Conservation (phyloP, 2,113 vertebrate species). For the Chitala chitala region DNA sequence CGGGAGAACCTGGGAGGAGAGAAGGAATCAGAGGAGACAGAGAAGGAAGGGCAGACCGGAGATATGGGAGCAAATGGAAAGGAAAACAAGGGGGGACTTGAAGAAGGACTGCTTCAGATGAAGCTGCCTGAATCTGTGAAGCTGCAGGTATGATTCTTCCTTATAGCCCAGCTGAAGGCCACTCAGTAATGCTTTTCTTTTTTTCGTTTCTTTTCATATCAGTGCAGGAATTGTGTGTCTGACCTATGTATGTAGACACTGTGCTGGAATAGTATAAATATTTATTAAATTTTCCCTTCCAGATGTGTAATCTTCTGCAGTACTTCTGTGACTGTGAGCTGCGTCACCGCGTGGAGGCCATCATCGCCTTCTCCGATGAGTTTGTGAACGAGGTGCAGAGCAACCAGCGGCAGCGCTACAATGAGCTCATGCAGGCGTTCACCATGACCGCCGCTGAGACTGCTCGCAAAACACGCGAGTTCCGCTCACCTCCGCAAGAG, state of each 20-base stretch:
- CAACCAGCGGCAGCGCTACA: constrained; percentile 80
- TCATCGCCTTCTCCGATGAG: constrained; percentile 79
- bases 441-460: constrained; percentile 88
- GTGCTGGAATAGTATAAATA: background rate
- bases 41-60: constrained; percentile 23
- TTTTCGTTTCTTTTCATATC: background rate
- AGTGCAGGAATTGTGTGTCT: background rate
- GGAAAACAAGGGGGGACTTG: constrained; percentile 52
- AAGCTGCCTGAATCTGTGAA: constrained; percentile 91
- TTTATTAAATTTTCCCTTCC: background rate
- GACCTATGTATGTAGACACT: background rate
- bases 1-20: constrained; percentile 41
- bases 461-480: constrained; percentile 83
- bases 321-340: constrained; percentile 92
- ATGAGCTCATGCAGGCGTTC: constrained; percentile 77
- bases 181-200: background rate
- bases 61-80: constrained; percentile 44
- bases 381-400: constrained; percentile 78
- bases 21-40: constrained; percentile 13
- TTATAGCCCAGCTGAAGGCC: no score
- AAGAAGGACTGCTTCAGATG: constrained; percentile 88
- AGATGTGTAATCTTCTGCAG: constrained; percentile 92
- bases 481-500: constrained; percentile 88
- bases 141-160: constrained; percentile 68
- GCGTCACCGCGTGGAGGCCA: constrained; percentile 85